These are phyloP conservation scores for Loris lydekkerianus DNA, from an alignment of 2,797 vertebrate species.

Conservation along the genomic window DNA sequence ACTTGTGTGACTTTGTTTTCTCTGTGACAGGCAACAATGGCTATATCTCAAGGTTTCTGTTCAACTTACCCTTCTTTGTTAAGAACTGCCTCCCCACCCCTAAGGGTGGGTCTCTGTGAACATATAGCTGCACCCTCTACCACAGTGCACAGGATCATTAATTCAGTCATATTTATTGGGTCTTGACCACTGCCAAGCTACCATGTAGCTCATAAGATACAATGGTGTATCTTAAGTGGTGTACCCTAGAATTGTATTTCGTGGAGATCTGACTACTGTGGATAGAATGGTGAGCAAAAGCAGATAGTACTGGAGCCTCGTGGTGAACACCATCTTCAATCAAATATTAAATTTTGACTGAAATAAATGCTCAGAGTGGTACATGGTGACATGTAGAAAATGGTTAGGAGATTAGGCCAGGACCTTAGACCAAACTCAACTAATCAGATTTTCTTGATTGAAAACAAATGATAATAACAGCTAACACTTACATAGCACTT, in stretches of 20 bases:
- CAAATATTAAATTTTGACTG: neutral
- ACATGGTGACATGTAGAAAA: neutral
- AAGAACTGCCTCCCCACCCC: neutral
- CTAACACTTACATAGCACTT: neutral
- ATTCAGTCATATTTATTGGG: neutral
- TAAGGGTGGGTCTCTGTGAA: neutral
- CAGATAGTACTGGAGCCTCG: neutral
- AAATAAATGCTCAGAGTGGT: neutral
- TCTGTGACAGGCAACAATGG: neutral
- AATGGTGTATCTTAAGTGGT: neutral
- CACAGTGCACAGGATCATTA: neutral
- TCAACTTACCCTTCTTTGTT: neutral
- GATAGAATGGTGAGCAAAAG: neutral
- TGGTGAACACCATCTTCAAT: neutral
- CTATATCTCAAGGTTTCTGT: neutral
- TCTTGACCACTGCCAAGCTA: neutral
- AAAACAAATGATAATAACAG: slow-evolving; percentile 23
- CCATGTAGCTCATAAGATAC: neutral
- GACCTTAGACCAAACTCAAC: neutral
- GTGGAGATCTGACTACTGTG: neutral
- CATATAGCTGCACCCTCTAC: neutral
- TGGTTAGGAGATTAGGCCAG: neutral
- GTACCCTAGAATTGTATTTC: neutral
- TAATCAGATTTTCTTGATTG: neutral
- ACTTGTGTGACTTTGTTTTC: neutral